Evolutionary conservation across 2,113 vertebrate genomes (phyloP).

Genomic region (Micronycteris hirsuta): DNA sequence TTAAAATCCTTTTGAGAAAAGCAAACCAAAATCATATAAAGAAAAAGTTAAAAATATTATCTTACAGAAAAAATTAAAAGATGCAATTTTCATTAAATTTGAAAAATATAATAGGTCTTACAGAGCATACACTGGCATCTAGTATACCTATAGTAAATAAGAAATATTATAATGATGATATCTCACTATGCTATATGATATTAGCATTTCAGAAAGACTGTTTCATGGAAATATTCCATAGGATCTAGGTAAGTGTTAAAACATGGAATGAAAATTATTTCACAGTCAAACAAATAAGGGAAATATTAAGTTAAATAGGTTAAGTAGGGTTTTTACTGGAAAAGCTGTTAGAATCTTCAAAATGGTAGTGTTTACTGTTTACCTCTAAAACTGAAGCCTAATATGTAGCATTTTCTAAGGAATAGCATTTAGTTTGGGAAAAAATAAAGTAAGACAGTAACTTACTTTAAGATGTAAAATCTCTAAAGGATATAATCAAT

Average conservation of each 20-base stretch:
- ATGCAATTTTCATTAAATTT: not conserved
- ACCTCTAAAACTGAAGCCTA: not conserved
- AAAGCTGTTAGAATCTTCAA: not conserved
- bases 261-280: not conserved
- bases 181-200: not conserved
- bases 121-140: not conserved
- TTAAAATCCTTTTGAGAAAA: not conserved
- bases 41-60: not conserved
- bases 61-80: not conserved
- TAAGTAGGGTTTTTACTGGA: not conserved
- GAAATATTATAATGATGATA: not conserved
- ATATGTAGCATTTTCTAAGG: not conserved
- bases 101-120: not conserved
- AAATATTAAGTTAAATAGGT: not conserved
- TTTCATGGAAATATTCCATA: not conserved
- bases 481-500: conserved; percentile 51
- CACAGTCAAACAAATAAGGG: not conserved
- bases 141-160: not conserved
- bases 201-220: not conserved
- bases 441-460: not conserved
- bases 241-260: not conserved
- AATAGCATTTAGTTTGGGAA: not conserved
- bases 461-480: too few species aligned
- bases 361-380: not conserved
- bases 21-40: not conserved